phyloP scores from a whole-genome alignment of 2,888 invertebrate genomes.

The Euphydryas editha region DNA sequence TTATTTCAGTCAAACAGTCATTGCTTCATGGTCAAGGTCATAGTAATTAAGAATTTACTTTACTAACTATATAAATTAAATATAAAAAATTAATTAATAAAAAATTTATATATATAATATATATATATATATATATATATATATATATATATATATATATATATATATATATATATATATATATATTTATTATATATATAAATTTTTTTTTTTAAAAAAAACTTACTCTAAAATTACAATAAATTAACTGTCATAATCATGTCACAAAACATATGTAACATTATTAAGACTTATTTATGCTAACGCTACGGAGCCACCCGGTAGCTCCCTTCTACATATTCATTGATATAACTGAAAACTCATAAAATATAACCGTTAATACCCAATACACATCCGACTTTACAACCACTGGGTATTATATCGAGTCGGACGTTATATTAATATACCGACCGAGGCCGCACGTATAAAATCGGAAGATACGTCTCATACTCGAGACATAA shows the following conservation, averaged over 20 bases:
- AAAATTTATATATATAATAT: too few relatives aligned
- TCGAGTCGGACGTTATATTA: constrained; percentile 46
- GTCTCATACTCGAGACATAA: constrained; percentile 9
- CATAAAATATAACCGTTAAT: constrained; percentile 43
- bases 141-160: too few relatives aligned
- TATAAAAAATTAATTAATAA: too few relatives aligned
- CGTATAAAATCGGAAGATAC: constrained; percentile 35
- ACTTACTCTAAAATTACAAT: too few relatives aligned
- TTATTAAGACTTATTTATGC: constrained; percentile 1
- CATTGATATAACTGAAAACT: constrained; percentile 31
- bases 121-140: too few relatives aligned
- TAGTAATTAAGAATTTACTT: too few relatives aligned
- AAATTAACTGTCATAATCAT: not conserved
- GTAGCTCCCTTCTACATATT: constrained; percentile 31
- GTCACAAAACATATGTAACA: not conserved
- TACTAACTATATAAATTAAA: too few relatives aligned
- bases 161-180: too few relatives aligned
- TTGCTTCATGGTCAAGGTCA: too few relatives aligned
- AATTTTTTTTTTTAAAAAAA: too few relatives aligned
- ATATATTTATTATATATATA: too few relatives aligned
- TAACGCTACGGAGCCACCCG: constrained; percentile 16
- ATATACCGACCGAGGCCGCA: constrained; percentile 35
- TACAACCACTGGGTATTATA: constrained; percentile 49
- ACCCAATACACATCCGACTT: constrained; percentile 48
- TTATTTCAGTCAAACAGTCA: too few relatives aligned